Percentiles rank a stretch among this genome's conserved stretches.
Conservation (phyloP, 2,113 vertebrate species). For the Orthonyx spaldingii region DNA sequence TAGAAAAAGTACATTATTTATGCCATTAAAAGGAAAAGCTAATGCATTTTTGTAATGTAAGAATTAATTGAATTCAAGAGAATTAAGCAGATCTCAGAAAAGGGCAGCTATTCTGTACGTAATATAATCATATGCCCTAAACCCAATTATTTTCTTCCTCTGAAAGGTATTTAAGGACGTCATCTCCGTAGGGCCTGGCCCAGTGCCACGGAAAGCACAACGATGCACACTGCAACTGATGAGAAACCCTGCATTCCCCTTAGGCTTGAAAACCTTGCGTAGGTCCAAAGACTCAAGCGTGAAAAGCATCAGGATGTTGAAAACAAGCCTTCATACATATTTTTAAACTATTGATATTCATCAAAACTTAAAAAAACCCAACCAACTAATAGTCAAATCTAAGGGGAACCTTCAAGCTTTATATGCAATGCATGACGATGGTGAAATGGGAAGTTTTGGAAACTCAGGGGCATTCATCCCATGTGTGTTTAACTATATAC, state of each 20-base stretch:
- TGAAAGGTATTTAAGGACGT: neutral
- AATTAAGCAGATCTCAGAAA: neutral
- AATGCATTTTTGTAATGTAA: neutral
- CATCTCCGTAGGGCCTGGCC: neutral
- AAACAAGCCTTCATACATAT: neutral
- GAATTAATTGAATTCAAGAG: neutral
- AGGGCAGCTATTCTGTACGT: neutral
- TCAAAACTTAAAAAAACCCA: neutral
- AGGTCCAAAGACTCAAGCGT: neutral
- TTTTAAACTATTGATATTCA: neutral
- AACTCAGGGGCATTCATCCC: neutral
- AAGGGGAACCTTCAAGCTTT: neutral
- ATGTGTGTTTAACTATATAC: neutral
- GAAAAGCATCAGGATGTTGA: neutral
- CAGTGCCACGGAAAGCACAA: neutral
- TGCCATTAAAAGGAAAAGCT: neutral
- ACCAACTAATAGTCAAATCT: neutral
- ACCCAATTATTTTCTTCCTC: neutral
- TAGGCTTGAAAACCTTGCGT: neutral
- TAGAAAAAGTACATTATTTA: neutral
- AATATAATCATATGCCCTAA: neutral
- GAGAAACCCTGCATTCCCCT: neutral
- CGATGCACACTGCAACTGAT: rapidly evolving
- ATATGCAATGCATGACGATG: rapidly evolving
- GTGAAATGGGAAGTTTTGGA: neutral